Percentiles rank a stretch among this genome's conserved stretches.
These are phyloP conservation scores for Hydropotes inermis DNA, from an alignment of 2,113 vertebrate genomes.

Conservation along the genomic window DNA sequence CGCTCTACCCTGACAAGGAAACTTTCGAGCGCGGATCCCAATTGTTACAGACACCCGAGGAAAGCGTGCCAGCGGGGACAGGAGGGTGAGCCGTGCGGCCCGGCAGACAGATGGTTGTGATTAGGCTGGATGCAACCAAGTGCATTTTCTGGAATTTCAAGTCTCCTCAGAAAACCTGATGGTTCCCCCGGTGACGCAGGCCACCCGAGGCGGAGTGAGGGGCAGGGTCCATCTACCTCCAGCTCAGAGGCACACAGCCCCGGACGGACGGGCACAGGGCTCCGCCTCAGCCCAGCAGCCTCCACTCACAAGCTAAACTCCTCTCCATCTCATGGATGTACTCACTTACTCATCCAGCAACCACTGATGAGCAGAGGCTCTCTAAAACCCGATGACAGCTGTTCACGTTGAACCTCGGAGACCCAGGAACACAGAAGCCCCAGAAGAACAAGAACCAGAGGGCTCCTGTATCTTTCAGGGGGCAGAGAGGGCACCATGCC, in stretches of 20 bases:
- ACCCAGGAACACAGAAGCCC: background rate
- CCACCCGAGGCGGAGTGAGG: background rate
- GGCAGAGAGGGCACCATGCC: background rate
- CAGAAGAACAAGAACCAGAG: background rate
- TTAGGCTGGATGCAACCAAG: conserved; percentile 57
- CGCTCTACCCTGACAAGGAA: conserved; percentile 48
- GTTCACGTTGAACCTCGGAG: background rate
- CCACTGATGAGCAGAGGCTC: no score
- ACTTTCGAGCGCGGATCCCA: conserved; percentile 47
- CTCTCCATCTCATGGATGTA: background rate
- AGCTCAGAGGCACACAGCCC: background rate
- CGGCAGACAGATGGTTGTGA: conserved; percentile 70
- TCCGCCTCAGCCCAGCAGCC: background rate
- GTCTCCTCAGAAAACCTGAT: conserved; percentile 21
- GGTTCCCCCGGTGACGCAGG: background rate
- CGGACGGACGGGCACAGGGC: background rate
- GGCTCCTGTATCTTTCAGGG: background rate
- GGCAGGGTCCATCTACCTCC: background rate
- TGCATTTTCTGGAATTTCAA: background rate
- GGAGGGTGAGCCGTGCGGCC: conserved; percentile 32
- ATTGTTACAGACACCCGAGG: conserved; percentile 55
- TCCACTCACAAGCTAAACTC: background rate
- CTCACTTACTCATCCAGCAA: background rate
- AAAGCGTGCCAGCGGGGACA: conserved; percentile 60
- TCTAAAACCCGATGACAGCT: background rate